Conservation (phyloP, 2,113 vertebrate species). For the Entomyzon cyanotis region DNA sequence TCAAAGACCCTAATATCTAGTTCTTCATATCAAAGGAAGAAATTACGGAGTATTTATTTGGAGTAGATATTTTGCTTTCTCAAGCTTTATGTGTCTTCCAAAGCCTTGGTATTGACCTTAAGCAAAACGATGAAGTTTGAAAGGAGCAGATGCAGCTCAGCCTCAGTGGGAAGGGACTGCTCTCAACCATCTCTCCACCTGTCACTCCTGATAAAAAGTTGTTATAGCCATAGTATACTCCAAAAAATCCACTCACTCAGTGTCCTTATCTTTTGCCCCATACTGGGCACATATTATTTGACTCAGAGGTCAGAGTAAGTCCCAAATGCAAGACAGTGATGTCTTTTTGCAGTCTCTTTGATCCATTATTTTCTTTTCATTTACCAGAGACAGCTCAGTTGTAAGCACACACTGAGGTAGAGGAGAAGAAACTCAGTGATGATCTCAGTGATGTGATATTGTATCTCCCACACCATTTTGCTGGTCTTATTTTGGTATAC, state of each 20-base stretch:
- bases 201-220: not conserved
- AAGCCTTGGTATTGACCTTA: not conserved
- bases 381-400: not conserved
- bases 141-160: not conserved
- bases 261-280: not conserved
- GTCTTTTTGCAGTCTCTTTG: not conserved
- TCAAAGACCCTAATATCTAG: not conserved
- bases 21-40: not conserved
- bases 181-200: not conserved
- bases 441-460: not conserved
- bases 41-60: not conserved
- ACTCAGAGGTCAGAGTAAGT: not conserved
- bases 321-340: not conserved
- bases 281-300: not conserved
- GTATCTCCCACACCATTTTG: not conserved
- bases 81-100: not conserved
- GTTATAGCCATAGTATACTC: not conserved
- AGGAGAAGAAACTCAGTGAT: not conserved
- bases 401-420: accelerated
- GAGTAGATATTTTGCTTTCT: not conserved
- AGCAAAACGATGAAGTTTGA: not conserved
- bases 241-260: not conserved
- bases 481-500: not conserved
- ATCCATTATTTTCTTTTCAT: not conserved
- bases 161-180: not conserved